phyloP scores from a whole-genome alignment of 2,888 invertebrate species.

The Enchytraeus crypticus region DNA sequence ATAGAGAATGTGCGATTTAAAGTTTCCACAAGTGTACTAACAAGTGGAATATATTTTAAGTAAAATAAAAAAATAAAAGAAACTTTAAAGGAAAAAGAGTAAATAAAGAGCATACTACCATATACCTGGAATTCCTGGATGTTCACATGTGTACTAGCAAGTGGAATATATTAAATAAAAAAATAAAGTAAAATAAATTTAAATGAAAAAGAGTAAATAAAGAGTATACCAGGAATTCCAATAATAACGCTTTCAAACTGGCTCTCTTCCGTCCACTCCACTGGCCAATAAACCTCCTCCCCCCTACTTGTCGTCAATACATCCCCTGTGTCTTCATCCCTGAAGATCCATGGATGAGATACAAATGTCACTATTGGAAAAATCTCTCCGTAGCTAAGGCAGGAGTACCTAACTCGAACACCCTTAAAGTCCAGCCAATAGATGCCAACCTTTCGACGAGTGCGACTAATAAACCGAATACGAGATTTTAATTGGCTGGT shows the following conservation, averaged over 20 bases:
- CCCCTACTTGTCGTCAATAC: neutral
- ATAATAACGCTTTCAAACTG: neutral
- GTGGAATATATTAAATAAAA: too few species aligned
- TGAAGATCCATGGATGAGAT: constrained; percentile 16
- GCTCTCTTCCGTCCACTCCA: constrained; percentile 1
- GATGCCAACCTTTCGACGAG: neutral
- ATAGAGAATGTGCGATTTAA: too few species aligned
- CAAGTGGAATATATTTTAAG: too few species aligned
- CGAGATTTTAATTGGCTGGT: too few species aligned
- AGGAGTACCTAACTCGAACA: constrained; percentile 3
- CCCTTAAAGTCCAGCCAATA: constrained; percentile 10
- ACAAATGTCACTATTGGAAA: constrained; percentile 9
- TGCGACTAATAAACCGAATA: constrained; percentile 4
- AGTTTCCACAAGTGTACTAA: too few species aligned
- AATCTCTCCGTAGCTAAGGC: neutral
- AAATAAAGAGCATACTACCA: too few species aligned
- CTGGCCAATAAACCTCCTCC: constrained; percentile 6
- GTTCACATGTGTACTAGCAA: too few species aligned
- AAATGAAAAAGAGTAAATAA: too few species aligned
- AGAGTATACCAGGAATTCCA: constrained; percentile 14
- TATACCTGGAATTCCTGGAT: too few species aligned
- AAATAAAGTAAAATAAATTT: too few species aligned
- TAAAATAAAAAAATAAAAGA: too few species aligned
- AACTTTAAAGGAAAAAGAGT: too few species aligned
- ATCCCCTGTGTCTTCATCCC: constrained; percentile 9